Conservation (phyloP, 1,140 invertebrate species). For the Drosophila eugracilis region DNA sequence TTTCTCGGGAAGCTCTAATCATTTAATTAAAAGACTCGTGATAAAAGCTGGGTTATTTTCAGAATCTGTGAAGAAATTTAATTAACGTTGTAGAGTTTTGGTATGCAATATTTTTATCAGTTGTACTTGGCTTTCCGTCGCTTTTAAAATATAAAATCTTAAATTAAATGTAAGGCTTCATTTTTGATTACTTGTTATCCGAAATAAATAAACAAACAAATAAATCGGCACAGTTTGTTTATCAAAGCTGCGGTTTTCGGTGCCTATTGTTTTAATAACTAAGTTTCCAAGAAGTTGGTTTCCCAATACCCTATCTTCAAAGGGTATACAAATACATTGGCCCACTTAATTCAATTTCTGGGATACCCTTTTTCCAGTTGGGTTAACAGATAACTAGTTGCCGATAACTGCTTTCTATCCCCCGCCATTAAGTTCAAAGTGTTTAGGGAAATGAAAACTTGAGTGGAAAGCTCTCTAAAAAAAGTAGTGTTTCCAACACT, state of each 20-base stretch:
- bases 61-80: background rate
- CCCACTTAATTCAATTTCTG: conserved; percentile 11
- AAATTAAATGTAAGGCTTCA: background rate
- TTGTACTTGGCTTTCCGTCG: background rate
- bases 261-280: background rate
- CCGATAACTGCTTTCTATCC: conserved; percentile 24
- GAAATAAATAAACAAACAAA: too few species aligned
- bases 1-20: background rate
- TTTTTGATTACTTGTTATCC: too few species aligned
- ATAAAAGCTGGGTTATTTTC: too few species aligned
- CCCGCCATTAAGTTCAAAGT: conserved; percentile 11
- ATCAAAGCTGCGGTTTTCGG: background rate
- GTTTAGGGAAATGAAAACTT: conserved; percentile 12
- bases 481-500: conserved; percentile 23
- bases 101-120: background rate
- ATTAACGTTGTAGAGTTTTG: background rate
- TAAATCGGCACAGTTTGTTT: too few species aligned
- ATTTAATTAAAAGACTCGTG: too few species aligned
- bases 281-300: background rate
- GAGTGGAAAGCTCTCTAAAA: conserved; percentile 18
- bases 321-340: background rate
- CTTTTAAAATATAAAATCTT: background rate
- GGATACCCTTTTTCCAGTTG: conserved; percentile 36
- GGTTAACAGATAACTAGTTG: conserved; percentile 32
- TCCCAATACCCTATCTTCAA: background rate